A percentile compares a stretch with the other conserved stretches of the same genome.
Evolutionary conservation across 2,888 invertebrate genomes (phyloP).

Genomic region (Timandra comae): DNA sequence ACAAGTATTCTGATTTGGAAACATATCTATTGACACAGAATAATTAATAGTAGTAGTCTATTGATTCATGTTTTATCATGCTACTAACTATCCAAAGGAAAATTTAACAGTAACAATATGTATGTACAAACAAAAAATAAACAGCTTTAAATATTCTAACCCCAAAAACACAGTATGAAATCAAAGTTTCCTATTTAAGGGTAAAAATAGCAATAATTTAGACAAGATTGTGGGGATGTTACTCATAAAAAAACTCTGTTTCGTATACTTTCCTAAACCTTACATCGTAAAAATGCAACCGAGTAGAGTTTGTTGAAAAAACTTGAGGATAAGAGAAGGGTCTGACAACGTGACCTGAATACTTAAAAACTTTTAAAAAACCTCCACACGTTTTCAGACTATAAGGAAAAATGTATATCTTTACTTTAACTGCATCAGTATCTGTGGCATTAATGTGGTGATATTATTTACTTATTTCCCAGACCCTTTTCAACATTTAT

Average conservation of each 20-base stretch:
- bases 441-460: background rate
- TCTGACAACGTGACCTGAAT: constrained; percentile 49
- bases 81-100: too few species aligned
- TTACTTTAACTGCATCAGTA: constrained; percentile 9
- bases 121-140: too few species aligned
- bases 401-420: constrained; percentile 23
- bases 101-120: too few species aligned
- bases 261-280: constrained; percentile 12
- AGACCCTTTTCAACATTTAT: too few species aligned
- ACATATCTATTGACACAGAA: too few species aligned
- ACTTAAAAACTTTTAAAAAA: constrained; percentile 52
- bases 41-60: too few species aligned
- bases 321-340: constrained; percentile 43
- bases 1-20: too few species aligned
- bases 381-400: constrained; percentile 36
- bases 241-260: constrained; percentile 18
- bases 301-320: constrained; percentile 45
- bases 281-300: constrained; percentile 47
- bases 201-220: constrained; percentile 14
- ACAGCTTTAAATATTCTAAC: too few species aligned
- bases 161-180: constrained; percentile 7
- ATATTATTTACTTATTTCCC: too few species aligned
- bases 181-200: constrained; percentile 6
- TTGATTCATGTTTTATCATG: too few species aligned
- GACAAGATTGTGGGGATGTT: constrained; percentile 15